Conservation (phyloP, 2,888 invertebrate genomes). For the Choreutis nemorana region DNA sequence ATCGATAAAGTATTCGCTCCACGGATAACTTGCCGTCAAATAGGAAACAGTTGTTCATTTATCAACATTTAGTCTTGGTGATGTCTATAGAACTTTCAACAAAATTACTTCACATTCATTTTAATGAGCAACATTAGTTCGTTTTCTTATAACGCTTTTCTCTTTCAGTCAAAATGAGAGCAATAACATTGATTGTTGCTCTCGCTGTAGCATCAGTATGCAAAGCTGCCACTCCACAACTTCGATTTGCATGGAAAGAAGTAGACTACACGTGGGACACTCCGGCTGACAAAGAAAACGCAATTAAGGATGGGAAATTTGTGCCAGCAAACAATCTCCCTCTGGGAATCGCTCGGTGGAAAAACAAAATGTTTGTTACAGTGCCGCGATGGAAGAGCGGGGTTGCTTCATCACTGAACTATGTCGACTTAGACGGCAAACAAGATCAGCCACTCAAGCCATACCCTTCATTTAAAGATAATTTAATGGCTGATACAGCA, state of each 20-base stretch:
- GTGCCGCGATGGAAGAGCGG: constrained; percentile 77
- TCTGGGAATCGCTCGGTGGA: constrained; percentile 75
- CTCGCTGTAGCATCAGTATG: constrained; percentile 30
- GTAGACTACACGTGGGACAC: constrained; percentile 73
- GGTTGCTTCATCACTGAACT: constrained; percentile 75
- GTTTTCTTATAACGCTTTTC: constrained; percentile 5
- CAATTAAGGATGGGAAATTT: constrained; percentile 68
- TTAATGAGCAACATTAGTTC: no score
- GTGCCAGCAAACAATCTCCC: constrained; percentile 73
- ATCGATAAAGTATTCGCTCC: no score
- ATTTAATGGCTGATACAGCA: constrained; percentile 70
- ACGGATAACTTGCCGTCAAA: no score
- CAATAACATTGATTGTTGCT: constrained; percentile 26
- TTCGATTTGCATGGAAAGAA: constrained; percentile 75
- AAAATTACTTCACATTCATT: neutral
- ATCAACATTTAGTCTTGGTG: no score
- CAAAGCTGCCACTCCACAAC: constrained; percentile 59
- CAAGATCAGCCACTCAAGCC: constrained; percentile 78
- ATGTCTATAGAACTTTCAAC: no score
- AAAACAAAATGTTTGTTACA: constrained; percentile 73
- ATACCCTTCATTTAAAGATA: constrained; percentile 81
- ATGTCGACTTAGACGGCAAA: constrained; percentile 67
- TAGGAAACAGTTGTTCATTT: no score
- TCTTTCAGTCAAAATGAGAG: constrained; percentile 33
- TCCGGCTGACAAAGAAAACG: constrained; percentile 63